Evolutionary conservation across 2,888 invertebrate species (phyloP).

Genomic region (Conistra vaccinii): DNA sequence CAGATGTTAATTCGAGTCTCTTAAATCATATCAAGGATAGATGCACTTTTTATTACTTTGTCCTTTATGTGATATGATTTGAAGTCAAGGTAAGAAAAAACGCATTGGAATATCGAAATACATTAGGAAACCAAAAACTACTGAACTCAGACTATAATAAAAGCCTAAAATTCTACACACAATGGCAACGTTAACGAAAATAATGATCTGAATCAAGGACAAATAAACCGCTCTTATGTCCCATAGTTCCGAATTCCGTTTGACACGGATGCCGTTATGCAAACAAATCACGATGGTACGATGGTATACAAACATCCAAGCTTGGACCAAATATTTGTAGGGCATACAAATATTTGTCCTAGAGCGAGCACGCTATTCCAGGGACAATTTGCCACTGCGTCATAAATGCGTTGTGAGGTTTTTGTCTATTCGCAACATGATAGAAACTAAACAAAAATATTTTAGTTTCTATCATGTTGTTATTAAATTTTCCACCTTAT

Average conservation of each 20-base stretch:
- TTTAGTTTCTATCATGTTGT: too few relatives aligned
- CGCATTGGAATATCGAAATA: too few relatives aligned
- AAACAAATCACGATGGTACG: slow-evolving; percentile 40
- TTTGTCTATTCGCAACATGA: background rate
- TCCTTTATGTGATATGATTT: too few relatives aligned
- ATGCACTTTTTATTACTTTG: too few relatives aligned
- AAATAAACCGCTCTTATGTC: slow-evolving; percentile 4
- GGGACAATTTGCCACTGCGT: slow-evolving; percentile 26
- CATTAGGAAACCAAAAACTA: too few relatives aligned
- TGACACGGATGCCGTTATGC: slow-evolving; percentile 13
- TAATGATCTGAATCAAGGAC: background rate
- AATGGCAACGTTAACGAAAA: background rate
- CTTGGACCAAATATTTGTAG: slow-evolving; percentile 51
- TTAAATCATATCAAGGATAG: too few relatives aligned
- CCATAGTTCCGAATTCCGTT: slow-evolving; percentile 10
- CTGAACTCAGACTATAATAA: too few relatives aligned
- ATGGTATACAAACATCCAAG: slow-evolving; percentile 30
- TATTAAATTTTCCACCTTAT: too few relatives aligned
- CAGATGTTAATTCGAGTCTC: too few relatives aligned
- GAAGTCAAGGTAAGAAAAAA: too few relatives aligned
- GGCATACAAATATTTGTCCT: slow-evolving; percentile 41
- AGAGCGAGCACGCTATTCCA: background rate
- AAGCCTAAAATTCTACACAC: too few relatives aligned
- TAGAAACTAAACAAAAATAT: too few relatives aligned
- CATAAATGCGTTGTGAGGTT: background rate